These are phyloP conservation scores for Pyrrhia umbra DNA, from an alignment of 2,888 invertebrate species.

Conservation along the genomic window DNA sequence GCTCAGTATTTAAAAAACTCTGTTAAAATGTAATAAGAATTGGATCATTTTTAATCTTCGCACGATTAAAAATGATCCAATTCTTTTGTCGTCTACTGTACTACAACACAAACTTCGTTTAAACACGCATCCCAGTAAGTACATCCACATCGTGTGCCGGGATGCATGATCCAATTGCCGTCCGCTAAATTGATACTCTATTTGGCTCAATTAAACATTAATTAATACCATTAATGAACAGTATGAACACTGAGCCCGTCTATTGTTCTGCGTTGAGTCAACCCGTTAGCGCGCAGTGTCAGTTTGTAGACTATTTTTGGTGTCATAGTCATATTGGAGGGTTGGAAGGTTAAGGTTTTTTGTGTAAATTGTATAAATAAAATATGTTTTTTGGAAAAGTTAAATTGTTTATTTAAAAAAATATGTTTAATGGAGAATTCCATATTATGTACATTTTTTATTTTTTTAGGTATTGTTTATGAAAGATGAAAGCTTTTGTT, in stretches of 20 bases:
- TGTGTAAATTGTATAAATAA: background rate
- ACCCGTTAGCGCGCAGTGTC: slow-evolving; percentile 31
- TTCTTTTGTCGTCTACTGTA: background rate
- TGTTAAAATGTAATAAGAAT: background rate
- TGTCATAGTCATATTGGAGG: slow-evolving; percentile 45
- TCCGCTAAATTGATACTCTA: slow-evolving; percentile 88
- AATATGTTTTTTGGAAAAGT: too few species aligned
- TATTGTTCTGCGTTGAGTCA: slow-evolving; percentile 76
- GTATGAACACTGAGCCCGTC: slow-evolving; percentile 84
- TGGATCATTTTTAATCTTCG: background rate
- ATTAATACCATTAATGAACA: slow-evolving; percentile 88
- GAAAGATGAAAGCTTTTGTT: too few species aligned
- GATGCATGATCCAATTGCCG: slow-evolving; percentile 87
- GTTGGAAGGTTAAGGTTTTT: background rate
- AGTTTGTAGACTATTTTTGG: slow-evolving; percentile 44
- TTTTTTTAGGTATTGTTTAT: too few species aligned
- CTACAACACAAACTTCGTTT: slow-evolving; percentile 12
- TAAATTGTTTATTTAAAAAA: too few species aligned
- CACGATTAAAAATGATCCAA: background rate
- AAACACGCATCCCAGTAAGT: slow-evolving; percentile 25
- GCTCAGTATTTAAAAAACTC: too few species aligned
- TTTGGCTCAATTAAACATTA: slow-evolving; percentile 89
- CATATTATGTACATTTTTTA: too few species aligned
- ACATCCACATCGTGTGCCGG: slow-evolving; percentile 61
- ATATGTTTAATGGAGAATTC: too few species aligned